phyloP scores from a whole-genome alignment of 2,888 invertebrate genomes.

The Meloe dianella region DNA sequence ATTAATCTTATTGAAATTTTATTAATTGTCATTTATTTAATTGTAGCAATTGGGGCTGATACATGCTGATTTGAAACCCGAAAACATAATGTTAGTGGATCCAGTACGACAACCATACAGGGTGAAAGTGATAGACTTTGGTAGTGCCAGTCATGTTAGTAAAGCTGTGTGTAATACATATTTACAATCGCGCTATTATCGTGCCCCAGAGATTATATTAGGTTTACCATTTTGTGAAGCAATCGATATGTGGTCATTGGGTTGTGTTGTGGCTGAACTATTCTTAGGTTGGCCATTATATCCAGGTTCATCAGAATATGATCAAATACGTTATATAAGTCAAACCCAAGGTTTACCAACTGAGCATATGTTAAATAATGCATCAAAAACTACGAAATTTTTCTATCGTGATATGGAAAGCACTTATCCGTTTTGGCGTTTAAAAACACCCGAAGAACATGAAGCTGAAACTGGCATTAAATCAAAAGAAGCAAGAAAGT shows the following conservation, averaged over 20 bases:
- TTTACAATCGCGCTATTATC: constrained; percentile 96
- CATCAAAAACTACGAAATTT: constrained; percentile 98
- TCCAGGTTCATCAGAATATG: constrained; percentile 99
- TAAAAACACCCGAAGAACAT: constrained; percentile 97
- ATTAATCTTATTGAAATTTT: constrained; percentile 1
- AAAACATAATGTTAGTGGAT: constrained; percentile 99
- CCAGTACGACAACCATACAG: constrained; percentile 97
- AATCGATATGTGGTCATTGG: constrained; percentile 99
- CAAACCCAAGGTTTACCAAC: constrained; percentile 90
- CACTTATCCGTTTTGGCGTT: constrained; percentile 84
- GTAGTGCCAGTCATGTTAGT: constrained; percentile 98
- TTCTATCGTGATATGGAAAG: constrained; percentile 96
- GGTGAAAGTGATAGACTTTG: constrained; percentile 99
- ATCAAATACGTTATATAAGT: constrained; percentile 88
- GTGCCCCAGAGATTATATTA: constrained; percentile 97
- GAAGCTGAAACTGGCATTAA: constrained; percentile 97
- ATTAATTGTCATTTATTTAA: constrained; percentile 30
- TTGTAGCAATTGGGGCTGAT: constrained; percentile 96
- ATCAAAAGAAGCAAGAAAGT: constrained; percentile 99
- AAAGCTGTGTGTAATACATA: constrained; percentile 99
- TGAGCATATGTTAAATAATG: constrained; percentile 95
- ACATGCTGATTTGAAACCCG: constrained; percentile 99
- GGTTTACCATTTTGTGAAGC: constrained; percentile 96
- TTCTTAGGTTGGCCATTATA: constrained; percentile 99
- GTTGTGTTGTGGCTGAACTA: constrained; percentile 98